phyloP scores from a whole-genome alignment of 2,888 invertebrate species.

The Caenorhabditis afra region DNA sequence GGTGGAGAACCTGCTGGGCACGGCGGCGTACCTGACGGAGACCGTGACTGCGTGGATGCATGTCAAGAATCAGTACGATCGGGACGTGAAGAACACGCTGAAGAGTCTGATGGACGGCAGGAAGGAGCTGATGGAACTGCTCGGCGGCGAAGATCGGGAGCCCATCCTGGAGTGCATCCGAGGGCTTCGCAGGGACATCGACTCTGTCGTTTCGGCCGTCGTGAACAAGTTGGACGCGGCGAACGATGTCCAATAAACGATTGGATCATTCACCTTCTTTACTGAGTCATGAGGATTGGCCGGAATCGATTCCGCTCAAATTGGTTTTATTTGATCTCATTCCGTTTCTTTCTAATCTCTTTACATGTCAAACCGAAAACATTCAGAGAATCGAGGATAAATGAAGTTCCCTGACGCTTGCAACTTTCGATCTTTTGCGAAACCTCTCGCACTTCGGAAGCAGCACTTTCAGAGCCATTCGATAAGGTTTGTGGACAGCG shows the following conservation, averaged over 20 bases:
- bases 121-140: not conserved
- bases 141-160: constrained; percentile 17
- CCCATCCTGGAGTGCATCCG: constrained; percentile 4
- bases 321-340: no score
- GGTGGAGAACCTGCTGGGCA: constrained; percentile 32
- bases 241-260: no score
- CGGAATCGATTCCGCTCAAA: no score
- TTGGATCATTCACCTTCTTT: no score
- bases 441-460: constrained; percentile 17
- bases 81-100: constrained; percentile 21
- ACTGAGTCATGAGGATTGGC: no score
- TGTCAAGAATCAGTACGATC: constrained; percentile 29
- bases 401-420: constrained; percentile 25
- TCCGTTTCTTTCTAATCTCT: no score
- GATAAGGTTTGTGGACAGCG: constrained; percentile 35
- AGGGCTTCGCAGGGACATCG: constrained; percentile 11
- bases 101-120: constrained; percentile 32
- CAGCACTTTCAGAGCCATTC: constrained; percentile 15
- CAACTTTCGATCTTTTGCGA: constrained; percentile 21
- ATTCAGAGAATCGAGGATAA: constrained; percentile 21
- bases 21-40: constrained; percentile 25
- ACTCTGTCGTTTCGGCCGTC: constrained; percentile 12
- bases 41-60: constrained; percentile 45
- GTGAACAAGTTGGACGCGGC: not conserved
- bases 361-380: no score